Evolutionary conservation across 2,113 vertebrate species (phyloP), one percentile per base, ranked within the genome.

Genomic region (Mesembrinibis cayennensis): DNA sequence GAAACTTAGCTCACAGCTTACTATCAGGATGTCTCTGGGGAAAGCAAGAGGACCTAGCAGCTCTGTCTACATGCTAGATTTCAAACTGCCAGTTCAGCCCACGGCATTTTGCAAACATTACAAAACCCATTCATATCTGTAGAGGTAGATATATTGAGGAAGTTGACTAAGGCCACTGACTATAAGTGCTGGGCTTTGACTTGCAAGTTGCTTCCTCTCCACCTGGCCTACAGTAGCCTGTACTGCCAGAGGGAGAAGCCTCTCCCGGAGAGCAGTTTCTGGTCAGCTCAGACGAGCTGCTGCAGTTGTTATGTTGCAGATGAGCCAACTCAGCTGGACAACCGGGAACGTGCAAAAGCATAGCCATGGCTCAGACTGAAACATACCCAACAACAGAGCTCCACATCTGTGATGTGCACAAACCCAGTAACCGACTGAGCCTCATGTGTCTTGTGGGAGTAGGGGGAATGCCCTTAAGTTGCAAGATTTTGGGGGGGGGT

Each of bases 271-370:
- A 86, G 13, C 14, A 56, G 27, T 17, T 79, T 71, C 69, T 59
- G 50, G 32, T 47, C 47, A 67, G 22, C 44, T 47, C 55, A 29
- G 17, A 34, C 0, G 2, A 74, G 20, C 59, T 34, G 23, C 47
- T 74, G 30, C 44, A 65, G 23, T 5, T 36, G 13, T 23, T 36
- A 7, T 0, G 0, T 4, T 1, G 40, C 29, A 76, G 49, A 55
- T 16, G 14, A 77, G 6, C 13, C 58, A 73, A 13, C 18, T 62
- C 66, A 11, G 0, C 9, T n/a, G 45, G 69, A 69, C 49, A 82
- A 29, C 38, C 0, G 1, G n/a, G 36, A 95, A 56, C 29, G 65
- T 61, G 45, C 26, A 69, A 55, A 80, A 73, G 50, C 2, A 6
- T 40, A 74, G 32, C 32, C 7, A 0, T 55, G 21, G 22, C 23